These are phyloP conservation scores for Aplocera efformata DNA, from an alignment of 2,888 invertebrate species.

Conservation along the genomic window DNA sequence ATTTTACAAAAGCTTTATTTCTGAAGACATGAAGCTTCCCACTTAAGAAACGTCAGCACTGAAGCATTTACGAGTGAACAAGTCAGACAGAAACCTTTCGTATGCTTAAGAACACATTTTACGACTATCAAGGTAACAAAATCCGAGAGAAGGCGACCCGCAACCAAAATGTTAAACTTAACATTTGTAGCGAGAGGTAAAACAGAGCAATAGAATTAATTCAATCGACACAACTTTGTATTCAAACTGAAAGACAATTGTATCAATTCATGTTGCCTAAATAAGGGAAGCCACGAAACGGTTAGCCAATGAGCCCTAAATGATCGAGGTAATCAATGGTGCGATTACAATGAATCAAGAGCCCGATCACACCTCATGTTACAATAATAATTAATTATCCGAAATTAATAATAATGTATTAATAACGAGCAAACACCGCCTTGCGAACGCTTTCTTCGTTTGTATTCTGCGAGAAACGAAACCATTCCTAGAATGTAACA, in stretches of 20 bases:
- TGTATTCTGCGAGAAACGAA: conserved; percentile 2
- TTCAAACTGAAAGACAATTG: conserved; percentile 67
- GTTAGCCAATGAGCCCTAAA: conserved; percentile 51
- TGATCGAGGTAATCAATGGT: conserved; percentile 48
- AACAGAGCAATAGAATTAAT: conserved; percentile 76
- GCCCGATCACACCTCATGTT: neutral
- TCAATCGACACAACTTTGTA: conserved; percentile 71
- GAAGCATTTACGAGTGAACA: conserved; percentile 25
- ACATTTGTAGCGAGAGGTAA: conserved; percentile 63
- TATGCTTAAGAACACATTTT: conserved; percentile 35
- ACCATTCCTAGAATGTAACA: neutral
- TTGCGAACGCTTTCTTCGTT: neutral
- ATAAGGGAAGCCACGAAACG: conserved; percentile 63
- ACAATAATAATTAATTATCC: too few species aligned
- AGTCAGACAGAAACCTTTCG: conserved; percentile 37
- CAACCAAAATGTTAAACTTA: conserved; percentile 61
- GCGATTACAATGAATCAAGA: conserved; percentile 31
- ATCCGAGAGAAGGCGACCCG: conserved; percentile 43
- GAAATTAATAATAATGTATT: too few species aligned
- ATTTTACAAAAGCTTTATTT: conserved; percentile 4
- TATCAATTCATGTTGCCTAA: conserved; percentile 59
- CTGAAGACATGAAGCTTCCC: conserved; percentile 19
- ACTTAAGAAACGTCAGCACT: conserved; percentile 24
- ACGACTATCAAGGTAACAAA: conserved; percentile 42
- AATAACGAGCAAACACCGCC: too few species aligned